phyloP scores from a whole-genome alignment of 2,113 vertebrate species.

The Vulpes vulpes region DNA sequence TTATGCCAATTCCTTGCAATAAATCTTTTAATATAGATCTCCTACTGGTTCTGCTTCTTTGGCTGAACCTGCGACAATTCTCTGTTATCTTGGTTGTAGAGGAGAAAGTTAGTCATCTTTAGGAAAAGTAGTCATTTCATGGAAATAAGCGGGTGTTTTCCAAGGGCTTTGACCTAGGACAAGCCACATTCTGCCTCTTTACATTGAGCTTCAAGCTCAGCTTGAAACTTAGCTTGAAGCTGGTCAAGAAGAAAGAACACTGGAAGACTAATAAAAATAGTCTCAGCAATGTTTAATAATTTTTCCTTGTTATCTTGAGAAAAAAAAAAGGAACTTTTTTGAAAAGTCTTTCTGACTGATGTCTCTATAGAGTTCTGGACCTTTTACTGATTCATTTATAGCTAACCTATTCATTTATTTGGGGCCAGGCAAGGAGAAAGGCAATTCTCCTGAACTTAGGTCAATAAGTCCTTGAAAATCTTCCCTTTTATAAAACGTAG shows the following conservation, averaged over 20 bases:
- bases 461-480: slow-evolving; percentile 63
- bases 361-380: slow-evolving; percentile 31
- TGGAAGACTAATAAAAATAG: background rate
- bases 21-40: background rate
- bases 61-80: background rate
- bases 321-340: background rate
- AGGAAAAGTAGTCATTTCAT: background rate
- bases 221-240: background rate
- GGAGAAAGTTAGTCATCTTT: background rate
- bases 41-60: background rate
- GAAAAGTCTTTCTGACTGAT: slow-evolving; percentile 54
- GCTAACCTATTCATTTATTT: slow-evolving; percentile 58
- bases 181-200: background rate
- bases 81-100: background rate
- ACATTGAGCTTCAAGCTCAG: background rate
- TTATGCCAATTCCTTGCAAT: background rate
- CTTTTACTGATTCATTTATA: slow-evolving; percentile 31
- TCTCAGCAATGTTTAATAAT: background rate
- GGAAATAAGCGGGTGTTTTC: background rate
- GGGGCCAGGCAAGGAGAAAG: slow-evolving; percentile 42
- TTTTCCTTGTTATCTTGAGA: slow-evolving; percentile 45
- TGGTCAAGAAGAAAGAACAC: slow-evolving; percentile 26
- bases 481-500: slow-evolving; percentile 33
- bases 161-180: background rate
- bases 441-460: slow-evolving; percentile 42